Evolutionary conservation across 2,888 invertebrate genomes (phyloP).

Genomic region (Electrophaes corylata): DNA sequence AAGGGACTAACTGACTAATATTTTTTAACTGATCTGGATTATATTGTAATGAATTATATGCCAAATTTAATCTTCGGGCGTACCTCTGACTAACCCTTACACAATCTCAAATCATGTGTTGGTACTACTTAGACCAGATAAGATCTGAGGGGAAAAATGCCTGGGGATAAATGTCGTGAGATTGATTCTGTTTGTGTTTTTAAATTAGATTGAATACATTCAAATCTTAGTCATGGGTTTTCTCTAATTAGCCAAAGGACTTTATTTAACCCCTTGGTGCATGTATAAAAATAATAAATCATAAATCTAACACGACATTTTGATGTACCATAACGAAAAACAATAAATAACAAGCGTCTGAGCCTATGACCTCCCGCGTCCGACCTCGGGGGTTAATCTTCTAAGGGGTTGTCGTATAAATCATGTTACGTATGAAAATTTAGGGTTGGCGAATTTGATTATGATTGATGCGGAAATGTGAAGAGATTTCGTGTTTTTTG

Average conservation of each 20-base stretch:
- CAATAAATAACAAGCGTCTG: slow-evolving; percentile 69
- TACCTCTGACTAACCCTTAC: too few relatives aligned
- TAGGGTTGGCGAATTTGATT: slow-evolving; percentile 58
- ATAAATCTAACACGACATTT: slow-evolving; percentile 26
- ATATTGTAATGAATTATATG: too few relatives aligned
- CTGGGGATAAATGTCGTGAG: too few relatives aligned
- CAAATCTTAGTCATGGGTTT: too few relatives aligned
- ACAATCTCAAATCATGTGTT: too few relatives aligned
- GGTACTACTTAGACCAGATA: too few relatives aligned
- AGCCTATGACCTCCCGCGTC: slow-evolving; percentile 60
- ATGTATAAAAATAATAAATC: slow-evolving; percentile 34
- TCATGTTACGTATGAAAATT: slow-evolving; percentile 67
- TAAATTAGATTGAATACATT: too few relatives aligned
- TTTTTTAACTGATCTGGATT: too few relatives aligned
- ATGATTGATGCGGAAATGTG: slow-evolving; percentile 17
- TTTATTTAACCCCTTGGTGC: slow-evolving; percentile 20
- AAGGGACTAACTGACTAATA: too few relatives aligned
- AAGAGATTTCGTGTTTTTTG: slow-evolving; percentile 3
- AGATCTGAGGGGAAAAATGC: too few relatives aligned
- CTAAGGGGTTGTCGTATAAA: slow-evolving; percentile 79
- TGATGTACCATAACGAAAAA: slow-evolving; percentile 53
- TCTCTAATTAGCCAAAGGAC: neutral
- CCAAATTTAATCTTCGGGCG: too few relatives aligned
- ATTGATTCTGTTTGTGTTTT: too few relatives aligned
- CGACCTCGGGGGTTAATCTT: slow-evolving; percentile 81